Conservation (phyloP, 2,888 invertebrate species). For the Pandemis cinnamomeana region DNA sequence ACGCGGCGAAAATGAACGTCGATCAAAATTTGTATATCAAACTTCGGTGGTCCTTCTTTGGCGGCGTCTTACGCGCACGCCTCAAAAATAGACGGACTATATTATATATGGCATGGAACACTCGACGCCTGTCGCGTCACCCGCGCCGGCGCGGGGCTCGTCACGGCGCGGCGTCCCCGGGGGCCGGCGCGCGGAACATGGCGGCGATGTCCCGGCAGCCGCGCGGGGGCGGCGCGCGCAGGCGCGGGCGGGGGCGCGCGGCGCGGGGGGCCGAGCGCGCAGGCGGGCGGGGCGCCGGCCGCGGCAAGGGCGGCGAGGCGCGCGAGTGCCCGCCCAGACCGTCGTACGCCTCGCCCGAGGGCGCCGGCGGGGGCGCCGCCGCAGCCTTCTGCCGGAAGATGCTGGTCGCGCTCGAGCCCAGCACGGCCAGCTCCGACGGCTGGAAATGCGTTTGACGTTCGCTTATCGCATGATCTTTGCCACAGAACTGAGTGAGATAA, state of each 20-base stretch:
- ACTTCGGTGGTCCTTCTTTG: no score
- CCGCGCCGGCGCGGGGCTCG: no score
- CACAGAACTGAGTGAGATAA: no score
- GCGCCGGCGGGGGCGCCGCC: slow-evolving; percentile 2
- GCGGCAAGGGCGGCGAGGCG: slow-evolving; percentile 46
- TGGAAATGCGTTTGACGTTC: slow-evolving; percentile 11
- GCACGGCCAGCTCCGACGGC: slow-evolving; percentile 43
- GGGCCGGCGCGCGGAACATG: slow-evolving; percentile 4
- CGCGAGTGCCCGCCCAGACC: slow-evolving; percentile 70
- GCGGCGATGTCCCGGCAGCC: slow-evolving; percentile 14
- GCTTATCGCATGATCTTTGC: background rate
- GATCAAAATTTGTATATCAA: no score
- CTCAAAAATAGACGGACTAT: no score
- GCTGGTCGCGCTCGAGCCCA: slow-evolving; percentile 37
- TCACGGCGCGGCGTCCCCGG: background rate
- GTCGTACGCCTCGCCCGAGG: slow-evolving; percentile 51
- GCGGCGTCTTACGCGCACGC: no score
- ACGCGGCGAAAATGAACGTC: no score
- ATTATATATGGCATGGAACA: no score
- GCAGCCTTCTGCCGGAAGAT: slow-evolving; percentile 23
- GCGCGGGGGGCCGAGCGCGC: slow-evolving; percentile 31
- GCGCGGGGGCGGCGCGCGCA: slow-evolving; percentile 2
- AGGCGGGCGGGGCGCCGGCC: slow-evolving; percentile 42
- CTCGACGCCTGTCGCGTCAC: no score
- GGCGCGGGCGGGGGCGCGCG: slow-evolving; percentile 5